Conservation (phyloP, 2,888 invertebrate genomes). For the Monopis laevigella region DNA sequence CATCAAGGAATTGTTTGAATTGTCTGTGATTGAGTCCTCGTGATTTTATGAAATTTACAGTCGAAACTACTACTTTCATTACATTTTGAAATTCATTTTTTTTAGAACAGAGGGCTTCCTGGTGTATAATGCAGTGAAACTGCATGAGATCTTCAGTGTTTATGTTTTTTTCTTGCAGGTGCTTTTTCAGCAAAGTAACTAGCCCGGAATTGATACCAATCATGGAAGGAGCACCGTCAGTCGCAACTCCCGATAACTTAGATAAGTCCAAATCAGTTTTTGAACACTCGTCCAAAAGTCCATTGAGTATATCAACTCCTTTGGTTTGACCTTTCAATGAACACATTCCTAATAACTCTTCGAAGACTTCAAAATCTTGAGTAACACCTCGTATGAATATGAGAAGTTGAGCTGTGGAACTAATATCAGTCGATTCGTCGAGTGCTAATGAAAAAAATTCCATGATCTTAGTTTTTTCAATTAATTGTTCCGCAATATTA, state of each 20-base stretch:
- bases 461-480: too few relatives aligned
- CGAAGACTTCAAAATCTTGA: too few relatives aligned
- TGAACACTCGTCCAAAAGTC: constrained; percentile 5
- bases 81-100: background rate
- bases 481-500: too few relatives aligned
- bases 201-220: constrained; percentile 21
- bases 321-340: constrained; percentile 2
- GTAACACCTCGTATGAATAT: too few relatives aligned
- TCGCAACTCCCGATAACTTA: constrained; percentile 16
- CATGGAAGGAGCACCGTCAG: constrained; percentile 22
- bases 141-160: background rate
- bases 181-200: constrained; percentile 18
- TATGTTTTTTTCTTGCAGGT: constrained; percentile 17
- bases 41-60: constrained; percentile 4
- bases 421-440: too few relatives aligned
- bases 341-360: constrained; percentile 7
- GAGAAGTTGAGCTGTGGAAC: too few relatives aligned
- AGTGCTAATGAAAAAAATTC: too few relatives aligned
- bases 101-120: constrained; percentile 3
- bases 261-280: too few relatives aligned
- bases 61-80: constrained; percentile 4
- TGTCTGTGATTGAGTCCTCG: constrained; percentile 18
- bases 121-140: constrained; percentile 12
- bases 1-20: constrained; percentile 18
- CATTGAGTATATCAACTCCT: constrained; percentile 5